These are phyloP conservation scores for Temnothorax longispinosus DNA, from an alignment of 1,140 invertebrate genomes.

Conservation along the genomic window DNA sequence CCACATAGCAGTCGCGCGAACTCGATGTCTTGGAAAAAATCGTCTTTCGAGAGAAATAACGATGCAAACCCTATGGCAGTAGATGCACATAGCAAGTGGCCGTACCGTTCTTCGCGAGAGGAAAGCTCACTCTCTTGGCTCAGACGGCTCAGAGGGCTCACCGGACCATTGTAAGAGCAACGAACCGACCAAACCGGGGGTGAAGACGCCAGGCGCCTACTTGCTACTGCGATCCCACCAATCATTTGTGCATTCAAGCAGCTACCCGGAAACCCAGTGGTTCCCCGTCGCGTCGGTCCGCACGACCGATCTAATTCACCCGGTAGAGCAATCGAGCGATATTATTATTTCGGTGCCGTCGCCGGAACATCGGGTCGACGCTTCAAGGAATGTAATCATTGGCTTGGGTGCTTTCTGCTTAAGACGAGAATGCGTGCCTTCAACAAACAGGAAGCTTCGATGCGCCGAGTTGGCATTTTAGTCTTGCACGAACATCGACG, in stretches of 20 bases:
- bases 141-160: slow-evolving; percentile 61
- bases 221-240: slow-evolving; percentile 70
- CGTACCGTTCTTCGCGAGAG: slow-evolving; percentile 1
- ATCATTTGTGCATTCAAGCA: slow-evolving; percentile 75
- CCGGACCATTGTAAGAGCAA: slow-evolving; percentile 70
- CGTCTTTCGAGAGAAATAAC: slow-evolving; percentile 43
- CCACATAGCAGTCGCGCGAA: not conserved
- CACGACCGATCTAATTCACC: slow-evolving; percentile 73
- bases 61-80: slow-evolving; percentile 9
- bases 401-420: slow-evolving; percentile 53
- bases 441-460: slow-evolving; percentile 28
- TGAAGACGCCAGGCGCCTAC: slow-evolving; percentile 70
- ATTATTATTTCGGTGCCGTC: slow-evolving; percentile 75
- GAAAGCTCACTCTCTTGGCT: slow-evolving; percentile 48
- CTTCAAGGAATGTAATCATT: slow-evolving; percentile 72
- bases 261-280: slow-evolving; percentile 64
- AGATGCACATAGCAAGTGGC: slow-evolving; percentile 43
- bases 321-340: slow-evolving; percentile 66
- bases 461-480: slow-evolving; percentile 20
- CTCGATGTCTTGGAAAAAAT: slow-evolving; percentile 10
- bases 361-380: slow-evolving; percentile 69
- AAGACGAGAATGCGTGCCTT: slow-evolving; percentile 47
- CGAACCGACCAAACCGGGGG: slow-evolving; percentile 67
- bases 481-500: not conserved
- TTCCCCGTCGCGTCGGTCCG: slow-evolving; percentile 66